Evolutionary conservation across 1,140 invertebrate species (phyloP).

Genomic region (Idris sp.): DNA sequence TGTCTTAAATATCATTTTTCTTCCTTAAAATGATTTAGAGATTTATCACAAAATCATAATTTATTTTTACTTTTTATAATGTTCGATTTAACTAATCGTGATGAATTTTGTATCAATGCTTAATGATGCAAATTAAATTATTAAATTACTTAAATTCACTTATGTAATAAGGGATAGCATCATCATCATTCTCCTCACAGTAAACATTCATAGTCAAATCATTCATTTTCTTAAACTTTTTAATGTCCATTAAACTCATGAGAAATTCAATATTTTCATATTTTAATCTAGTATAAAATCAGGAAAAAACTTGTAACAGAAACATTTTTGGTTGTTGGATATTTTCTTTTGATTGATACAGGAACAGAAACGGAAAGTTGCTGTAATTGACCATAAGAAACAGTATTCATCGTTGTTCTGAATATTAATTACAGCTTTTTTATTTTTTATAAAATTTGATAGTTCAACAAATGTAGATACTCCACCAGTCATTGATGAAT

Average conservation of each 20-base stretch:
- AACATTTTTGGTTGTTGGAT: neutral
- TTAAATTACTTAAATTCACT: slow-evolving; percentile 14
- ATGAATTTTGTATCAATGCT: slow-evolving; percentile 20
- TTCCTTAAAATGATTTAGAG: slow-evolving; percentile 11
- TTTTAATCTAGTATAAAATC: neutral
- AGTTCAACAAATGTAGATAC: slow-evolving; percentile 1
- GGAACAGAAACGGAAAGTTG: too few species aligned
- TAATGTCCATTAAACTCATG: neutral
- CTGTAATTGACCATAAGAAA: neutral
- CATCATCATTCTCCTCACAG: slow-evolving; percentile 13
- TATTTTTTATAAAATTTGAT: neutral
- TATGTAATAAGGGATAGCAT: slow-evolving; percentile 36
- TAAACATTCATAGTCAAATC: slow-evolving; percentile 4
- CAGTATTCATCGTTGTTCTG: neutral
- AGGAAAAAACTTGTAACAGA: neutral
- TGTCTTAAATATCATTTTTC: slow-evolving; percentile 25
- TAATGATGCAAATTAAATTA: slow-evolving; percentile 8
- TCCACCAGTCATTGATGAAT: neutral
- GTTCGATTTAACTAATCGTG: slow-evolving; percentile 13
- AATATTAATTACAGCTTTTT: slow-evolving; percentile 5
- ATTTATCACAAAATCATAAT: slow-evolving; percentile 1
- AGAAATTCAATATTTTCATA: neutral
- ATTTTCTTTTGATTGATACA: too few species aligned
- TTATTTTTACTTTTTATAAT: slow-evolving; percentile 12
- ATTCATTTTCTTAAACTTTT: slow-evolving; percentile 1